Evolutionary conservation across 2,797 vertebrate species (phyloP), one percentile per base, ranked within the genome.

Genomic region (Esox lucius): DNA sequence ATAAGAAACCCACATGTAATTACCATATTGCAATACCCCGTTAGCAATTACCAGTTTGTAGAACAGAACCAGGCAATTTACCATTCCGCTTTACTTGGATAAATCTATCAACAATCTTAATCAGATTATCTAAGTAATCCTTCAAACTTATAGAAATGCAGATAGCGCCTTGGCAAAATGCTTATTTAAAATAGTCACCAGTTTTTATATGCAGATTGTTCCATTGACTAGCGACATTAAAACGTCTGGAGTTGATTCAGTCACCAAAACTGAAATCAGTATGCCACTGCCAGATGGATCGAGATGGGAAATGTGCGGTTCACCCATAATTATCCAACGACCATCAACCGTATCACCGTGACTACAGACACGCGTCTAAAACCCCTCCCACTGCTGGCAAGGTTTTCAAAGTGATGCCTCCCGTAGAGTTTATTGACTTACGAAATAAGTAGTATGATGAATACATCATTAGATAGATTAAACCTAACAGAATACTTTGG

Each of bases 381-480:
- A 24, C 56, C 91, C 89, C 91, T 90, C 91, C 90, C 91, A 90
- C 88, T 72, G 6, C 87, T 72, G 4, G 24, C 22, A 33, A 4
- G n/a, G 56, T 59, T 59, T 24, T 59, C 11, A 24, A 24, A 59
- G 22, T 22, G 56, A 26, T 12, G 2, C n/a, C 22, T 24, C 12
- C 22, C 56, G n/a, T 59, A 3, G 42, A 46, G 22, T 26, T 13
- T 4, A 59, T 24, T 59, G 3, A 46, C 42, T 46, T 11, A 46
- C 28, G 28, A 31, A 31, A 46, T 2, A 46, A 46, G 39, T 6
- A 46, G 42, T 46, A 46, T 13, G 42, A 46, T 13, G 42, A 46
- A 46, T 46, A 46, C 12, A 46, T 13, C 9, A 13, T 46, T 46
- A 11, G 12, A 46, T 2, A 46, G 42, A 46, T 46, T 46, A 46